Evolutionary conservation across 2,113 vertebrate genomes (phyloP), one percentile per base, ranked within the genome.

Genomic region (Podiceps cristatus): DNA sequence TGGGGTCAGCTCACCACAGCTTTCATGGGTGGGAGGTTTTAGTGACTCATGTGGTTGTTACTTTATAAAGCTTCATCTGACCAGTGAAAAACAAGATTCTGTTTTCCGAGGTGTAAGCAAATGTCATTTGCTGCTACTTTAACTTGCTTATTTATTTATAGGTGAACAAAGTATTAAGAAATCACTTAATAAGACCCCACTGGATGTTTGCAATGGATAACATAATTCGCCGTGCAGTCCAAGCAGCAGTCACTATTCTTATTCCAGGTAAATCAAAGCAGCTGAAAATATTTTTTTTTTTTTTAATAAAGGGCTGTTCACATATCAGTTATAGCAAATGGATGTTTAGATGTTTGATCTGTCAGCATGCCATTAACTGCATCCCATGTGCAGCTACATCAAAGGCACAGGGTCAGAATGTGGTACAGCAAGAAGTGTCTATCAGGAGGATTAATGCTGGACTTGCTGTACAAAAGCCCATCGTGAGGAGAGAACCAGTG

Each of bases 191-290:
- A 89, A 99, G 99, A 93, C 99, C 99, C 14, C 99, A 99, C 56
- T 99, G 99, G 99, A 99, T 99, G 99, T 99, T 99, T 95, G 99
- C 99, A 2, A 99, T 99, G 99, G 99, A 99, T 93, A 99, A 99
- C 97, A 99, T 99, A 96, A 99, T 99, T 96, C 98, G 99, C 29
- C 97, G 98, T 66, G 99, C 99, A 7, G 99, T 99, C 78, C 99
- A 99, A 98, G 99, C 99, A 20, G 99, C 99, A 2, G 98, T 99
- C 92, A 99, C 98, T 91, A 99, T 99, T 95, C 99, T 99, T 77
- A 99, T 99, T 87, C 99, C 99, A 98, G 99, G 99, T 99, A 98
- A 95, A 93, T 88, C 72, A 90, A 96, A 94, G 59, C 67, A 83
- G 40, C 49, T 75, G 37, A 52, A 81, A 89, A 63, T 4, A 66